A percentile compares a stretch with the other conserved stretches of the same genome.
phyloP scores from a whole-genome alignment of 2,797 vertebrate genomes.

The Sorex maritimensis region DNA sequence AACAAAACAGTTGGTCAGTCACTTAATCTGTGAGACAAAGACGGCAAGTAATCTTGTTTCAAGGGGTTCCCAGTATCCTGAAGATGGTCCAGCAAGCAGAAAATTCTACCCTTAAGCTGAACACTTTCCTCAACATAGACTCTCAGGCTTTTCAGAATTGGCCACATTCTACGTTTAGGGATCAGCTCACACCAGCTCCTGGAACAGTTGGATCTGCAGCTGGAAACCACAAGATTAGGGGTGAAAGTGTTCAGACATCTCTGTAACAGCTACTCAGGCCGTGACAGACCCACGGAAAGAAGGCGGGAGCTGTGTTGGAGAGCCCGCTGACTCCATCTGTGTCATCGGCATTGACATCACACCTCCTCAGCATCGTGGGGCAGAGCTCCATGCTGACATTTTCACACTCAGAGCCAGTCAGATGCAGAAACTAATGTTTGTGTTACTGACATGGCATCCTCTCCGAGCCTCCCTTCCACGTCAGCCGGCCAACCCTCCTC shows the following conservation, averaged over 20 bases:
- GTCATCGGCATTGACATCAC: constrained; percentile 26
- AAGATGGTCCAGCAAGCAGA: neutral
- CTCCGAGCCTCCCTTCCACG: neutral
- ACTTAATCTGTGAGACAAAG: neutral
- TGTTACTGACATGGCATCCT: constrained; percentile 1
- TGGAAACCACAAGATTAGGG: constrained; percentile 56
- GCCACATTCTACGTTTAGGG: constrained; percentile 30
- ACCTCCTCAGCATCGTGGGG: constrained; percentile 37
- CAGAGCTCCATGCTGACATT: neutral
- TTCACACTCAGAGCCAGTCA: constrained; percentile 54
- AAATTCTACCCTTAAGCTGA: constrained; percentile 5
- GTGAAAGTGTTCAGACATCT: constrained; percentile 3
- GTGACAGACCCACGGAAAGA: neutral
- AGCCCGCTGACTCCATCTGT: neutral
- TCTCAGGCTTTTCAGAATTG: constrained; percentile 35
- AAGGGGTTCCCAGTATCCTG: neutral
- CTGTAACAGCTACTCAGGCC: neutral
- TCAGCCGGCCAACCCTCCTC: neutral
- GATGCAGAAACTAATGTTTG: constrained; percentile 50
- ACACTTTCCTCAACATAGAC: constrained; percentile 56
- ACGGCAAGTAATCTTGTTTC: neutral
- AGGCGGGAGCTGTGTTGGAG: neutral
- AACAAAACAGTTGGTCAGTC: neutral
- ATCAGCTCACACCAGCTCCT: constrained; percentile 51
- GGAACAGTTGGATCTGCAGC: constrained; percentile 43